Base-by-base conservation (phyloP, 2,888 invertebrate genomes). In the Nemapogon koenigi region DNA sequence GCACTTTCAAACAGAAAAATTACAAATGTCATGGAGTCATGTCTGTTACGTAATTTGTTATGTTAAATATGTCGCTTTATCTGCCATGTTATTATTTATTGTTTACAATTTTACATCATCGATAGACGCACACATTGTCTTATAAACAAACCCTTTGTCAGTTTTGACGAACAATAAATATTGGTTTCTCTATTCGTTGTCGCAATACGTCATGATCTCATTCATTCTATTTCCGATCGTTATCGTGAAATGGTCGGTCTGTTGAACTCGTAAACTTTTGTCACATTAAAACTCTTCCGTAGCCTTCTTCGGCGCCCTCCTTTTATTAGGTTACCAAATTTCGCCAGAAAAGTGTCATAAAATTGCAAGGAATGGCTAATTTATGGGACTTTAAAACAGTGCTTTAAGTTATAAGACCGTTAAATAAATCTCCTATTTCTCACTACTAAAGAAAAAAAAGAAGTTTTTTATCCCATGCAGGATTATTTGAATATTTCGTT, bases 261-360 rank as follows among this genome's bases (percentile, higher is more conserved):
- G 28, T 28, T 28, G 28, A 28, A 28, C 28, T 11, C 15, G 8
- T 28, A 28, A 28, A 28, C 4, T 28, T 13, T 28, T 28, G 28
- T 3, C 28, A 28, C 28, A 8, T 28, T 28, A n/a, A n/a, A n/a
- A n/a, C n/a, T n/a, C n/a, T n/a, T n/a, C n/a, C 28, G 15, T 15
- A 28, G 28, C 4, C 3, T 28, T 28, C 6, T 15, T 7, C 14
- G 15, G 28, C 11, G 28, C 14, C 13, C 28, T 28, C 28, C 28
- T 28, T 28, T 28, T 28, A 28, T 28, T 28, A 28, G 28, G 4
- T 13, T 28, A 15, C 13, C 14, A 28, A 28, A 28, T 10, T 28
- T 28, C 28, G 14, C 13, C 13, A 28, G 28, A 13, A 28, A 28
- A 4, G 28, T 28, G 15, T 28, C 28, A 28, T 28, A 28, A 28